A percentile compares a stretch with the other conserved stretches of the same genome.
Evolutionary conservation across 2,113 vertebrate genomes (phyloP).

Genomic region (Hydrochoerus hydrochaeris): DNA sequence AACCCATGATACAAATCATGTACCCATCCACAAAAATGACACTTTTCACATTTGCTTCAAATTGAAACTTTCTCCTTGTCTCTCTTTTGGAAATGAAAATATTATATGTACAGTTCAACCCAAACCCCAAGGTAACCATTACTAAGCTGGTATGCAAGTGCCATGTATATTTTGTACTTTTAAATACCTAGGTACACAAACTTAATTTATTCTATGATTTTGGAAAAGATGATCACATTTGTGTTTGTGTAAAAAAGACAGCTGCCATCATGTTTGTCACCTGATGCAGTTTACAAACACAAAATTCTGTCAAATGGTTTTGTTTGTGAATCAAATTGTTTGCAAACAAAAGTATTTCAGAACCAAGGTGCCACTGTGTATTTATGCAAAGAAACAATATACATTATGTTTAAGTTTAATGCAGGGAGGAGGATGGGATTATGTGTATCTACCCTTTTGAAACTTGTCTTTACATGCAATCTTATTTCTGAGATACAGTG

Average conservation of each 20-base stretch:
- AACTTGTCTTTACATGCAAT: neutral
- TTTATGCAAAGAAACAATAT: neutral
- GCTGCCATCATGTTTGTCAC: neutral
- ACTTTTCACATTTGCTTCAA: slow-evolving; percentile 5
- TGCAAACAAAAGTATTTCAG: neutral
- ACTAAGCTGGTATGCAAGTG: neutral
- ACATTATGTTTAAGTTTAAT: slow-evolving; percentile 17
- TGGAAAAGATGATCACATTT: neutral
- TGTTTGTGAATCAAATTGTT: neutral
- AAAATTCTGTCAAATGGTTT: neutral
- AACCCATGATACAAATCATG: neutral
- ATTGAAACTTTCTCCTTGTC: neutral
- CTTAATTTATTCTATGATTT: neutral
- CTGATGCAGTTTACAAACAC: neutral
- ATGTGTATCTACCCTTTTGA: neutral
- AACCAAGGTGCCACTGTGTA: neutral
- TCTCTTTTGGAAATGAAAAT: slow-evolving; percentile 5
- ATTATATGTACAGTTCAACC: neutral
- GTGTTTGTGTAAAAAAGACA: neutral
- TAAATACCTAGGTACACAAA: neutral
- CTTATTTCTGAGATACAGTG: neutral
- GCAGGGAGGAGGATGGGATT: neutral
- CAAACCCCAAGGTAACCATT: neutral
- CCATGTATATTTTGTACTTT: neutral
- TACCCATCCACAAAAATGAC: neutral